Evolutionary conservation across 2,888 invertebrate genomes (phyloP), one percentile per base, ranked within the genome.

Genomic region (Tridacna gigas): DNA sequence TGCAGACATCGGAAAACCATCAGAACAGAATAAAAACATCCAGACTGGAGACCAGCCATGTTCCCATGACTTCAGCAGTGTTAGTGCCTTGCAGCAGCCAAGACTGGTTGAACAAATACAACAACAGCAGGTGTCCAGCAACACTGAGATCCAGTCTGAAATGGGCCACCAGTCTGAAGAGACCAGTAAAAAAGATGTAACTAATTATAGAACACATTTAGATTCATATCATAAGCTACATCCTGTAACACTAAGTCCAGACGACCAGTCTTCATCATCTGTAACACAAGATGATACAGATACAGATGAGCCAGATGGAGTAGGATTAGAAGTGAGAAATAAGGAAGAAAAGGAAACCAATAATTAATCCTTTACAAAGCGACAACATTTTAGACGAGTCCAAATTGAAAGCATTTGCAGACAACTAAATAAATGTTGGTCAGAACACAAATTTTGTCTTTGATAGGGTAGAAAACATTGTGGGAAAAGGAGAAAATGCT

Each of bases 211-310:
- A 47, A 11, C 45, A 18, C 47, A 69, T 18, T 15, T 65, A 15
- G 25, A 65, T 51, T 51, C 56, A 71, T n/a, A 71, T 25, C n/a
- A 13, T 22, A 71, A 71, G 45, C 47, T 71, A 25, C 71, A 71
- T 13, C 9, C 47, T 25, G 71, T 51, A 15, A 67, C 2, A 20
- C 45, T 7, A n/a, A 47, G 45, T 18, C 45, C 69, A 15, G 3
- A n/a, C n/a, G 11, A 47, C 0, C 47, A n/a, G 9, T 47, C 69
- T 45, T 20, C 45, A 3, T 69, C 69, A n/a, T 0, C 45, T 7
- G 9, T 69, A 47, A n/a, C 25, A 15, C 20, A 45, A 22, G n/a
- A 69, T 45, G 47, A 69, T 5, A 69, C 37, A 69, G 47, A 69
- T 5, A 69, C 37, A 69, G n/a, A 47, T 22, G 47, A 1, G 11